Evolutionary conservation across 2,888 invertebrate species (phyloP).

Genomic region (Plemyria rubiginata): DNA sequence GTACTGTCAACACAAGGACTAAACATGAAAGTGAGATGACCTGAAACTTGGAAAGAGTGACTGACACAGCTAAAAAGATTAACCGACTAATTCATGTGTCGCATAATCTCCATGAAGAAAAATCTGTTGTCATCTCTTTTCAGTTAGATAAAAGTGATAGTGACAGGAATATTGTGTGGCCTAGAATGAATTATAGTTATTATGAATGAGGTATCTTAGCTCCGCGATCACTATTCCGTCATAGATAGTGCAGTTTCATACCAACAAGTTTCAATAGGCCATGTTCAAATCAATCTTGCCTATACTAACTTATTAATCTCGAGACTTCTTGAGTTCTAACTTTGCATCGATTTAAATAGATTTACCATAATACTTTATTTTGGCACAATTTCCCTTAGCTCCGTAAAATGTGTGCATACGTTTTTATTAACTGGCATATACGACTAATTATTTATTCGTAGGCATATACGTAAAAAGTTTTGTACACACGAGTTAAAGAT

Average conservation of each 20-base stretch:
- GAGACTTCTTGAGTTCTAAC: no score
- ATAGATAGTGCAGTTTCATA: constrained; percentile 43
- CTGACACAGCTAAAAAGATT: constrained; percentile 63
- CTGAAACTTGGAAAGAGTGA: constrained; percentile 61
- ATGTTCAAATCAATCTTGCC: constrained; percentile 32
- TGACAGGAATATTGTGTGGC: neutral
- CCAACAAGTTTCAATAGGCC: constrained; percentile 49
- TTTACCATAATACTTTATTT: no score
- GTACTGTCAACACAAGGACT: constrained; percentile 57
- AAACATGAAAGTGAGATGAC: constrained; percentile 64
- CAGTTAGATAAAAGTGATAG: neutral
- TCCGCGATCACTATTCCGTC: constrained; percentile 46
- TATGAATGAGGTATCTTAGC: constrained; percentile 49
- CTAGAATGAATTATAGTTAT: neutral
- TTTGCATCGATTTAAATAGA: no score
- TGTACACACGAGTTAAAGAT: no score
- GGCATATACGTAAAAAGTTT: no score
- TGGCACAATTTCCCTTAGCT: no score
- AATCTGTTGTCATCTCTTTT: neutral
- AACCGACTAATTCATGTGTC: neutral
- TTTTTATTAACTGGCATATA: no score
- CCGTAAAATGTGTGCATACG: no score
- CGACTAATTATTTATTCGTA: no score
- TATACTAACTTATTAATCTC: neutral
- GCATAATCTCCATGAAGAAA: neutral